Percentiles rank a stretch among this genome's conserved stretches.
These are phyloP conservation scores for Kryphioiulus occultus DNA, from an alignment of 2,888 invertebrate genomes.

Conservation along the genomic window DNA sequence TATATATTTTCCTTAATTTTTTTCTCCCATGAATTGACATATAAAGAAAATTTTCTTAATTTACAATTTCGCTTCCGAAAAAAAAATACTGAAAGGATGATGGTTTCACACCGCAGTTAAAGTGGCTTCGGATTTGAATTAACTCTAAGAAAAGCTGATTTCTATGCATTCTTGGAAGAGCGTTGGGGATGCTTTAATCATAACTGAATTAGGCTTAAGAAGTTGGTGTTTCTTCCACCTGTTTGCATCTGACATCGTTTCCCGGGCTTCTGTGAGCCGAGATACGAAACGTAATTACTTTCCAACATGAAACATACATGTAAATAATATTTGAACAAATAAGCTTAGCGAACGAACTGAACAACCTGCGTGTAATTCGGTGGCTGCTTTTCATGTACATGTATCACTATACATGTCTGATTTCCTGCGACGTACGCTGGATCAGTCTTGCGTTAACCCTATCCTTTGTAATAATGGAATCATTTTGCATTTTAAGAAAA, in stretches of 20 bases:
- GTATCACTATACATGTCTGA: neutral
- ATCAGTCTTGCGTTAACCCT: neutral
- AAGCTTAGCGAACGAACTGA: conserved; percentile 39
- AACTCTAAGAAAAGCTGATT: neutral
- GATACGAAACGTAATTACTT: conserved; percentile 44
- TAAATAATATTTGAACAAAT: conserved; percentile 45
- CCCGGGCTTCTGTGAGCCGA: conserved; percentile 12
- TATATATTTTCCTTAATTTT: neutral
- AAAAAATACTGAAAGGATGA: neutral
- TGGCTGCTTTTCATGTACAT: neutral
- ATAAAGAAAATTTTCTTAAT: neutral
- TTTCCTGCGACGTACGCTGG: neutral
- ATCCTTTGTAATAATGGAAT: neutral
- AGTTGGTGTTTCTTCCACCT: conserved; percentile 40
- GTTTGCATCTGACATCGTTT: conserved; percentile 35
- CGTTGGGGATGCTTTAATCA: conserved; percentile 38
- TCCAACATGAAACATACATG: conserved; percentile 44
- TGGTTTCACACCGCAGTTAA: neutral
- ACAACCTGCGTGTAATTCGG: conserved; percentile 37
- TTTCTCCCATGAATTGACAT: neutral
- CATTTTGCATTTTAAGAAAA: neutral
- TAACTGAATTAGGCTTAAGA: conserved; percentile 38
- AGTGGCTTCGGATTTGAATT: neutral
- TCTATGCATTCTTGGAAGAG: conserved; percentile 13
- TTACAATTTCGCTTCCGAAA: neutral